Percentiles rank a stretch among this genome's conserved stretches.
Conservation (phyloP, 2,113 vertebrate species). For the Coturnix japonica region DNA sequence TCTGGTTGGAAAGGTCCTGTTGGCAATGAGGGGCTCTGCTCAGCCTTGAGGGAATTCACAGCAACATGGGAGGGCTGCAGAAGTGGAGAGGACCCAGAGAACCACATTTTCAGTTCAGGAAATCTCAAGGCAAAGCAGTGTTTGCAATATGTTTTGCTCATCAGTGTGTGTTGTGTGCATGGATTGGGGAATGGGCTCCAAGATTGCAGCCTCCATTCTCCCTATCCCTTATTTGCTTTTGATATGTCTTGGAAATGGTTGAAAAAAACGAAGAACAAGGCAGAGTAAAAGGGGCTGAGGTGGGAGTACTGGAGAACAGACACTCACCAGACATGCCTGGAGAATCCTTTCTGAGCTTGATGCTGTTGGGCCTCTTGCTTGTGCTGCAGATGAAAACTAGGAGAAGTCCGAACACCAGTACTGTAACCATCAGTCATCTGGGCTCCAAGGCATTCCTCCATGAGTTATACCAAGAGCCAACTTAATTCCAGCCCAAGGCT, state of each 20-base stretch:
- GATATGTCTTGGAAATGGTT: neutral
- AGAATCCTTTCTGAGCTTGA: too few species aligned
- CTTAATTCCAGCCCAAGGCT: neutral
- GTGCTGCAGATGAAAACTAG: neutral
- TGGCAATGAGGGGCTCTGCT: neutral
- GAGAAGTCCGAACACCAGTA: neutral
- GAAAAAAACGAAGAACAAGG: neutral
- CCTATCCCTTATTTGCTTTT: neutral
- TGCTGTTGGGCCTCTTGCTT: neutral
- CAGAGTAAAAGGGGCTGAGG: neutral
- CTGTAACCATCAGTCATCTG: neutral
- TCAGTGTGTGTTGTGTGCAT: neutral
- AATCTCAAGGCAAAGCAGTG: neutral
- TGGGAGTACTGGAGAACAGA: neutral
- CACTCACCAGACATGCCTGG: too few species aligned
- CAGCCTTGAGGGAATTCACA: conserved; percentile 1
- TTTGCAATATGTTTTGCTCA: neutral
- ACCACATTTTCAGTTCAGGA: neutral
- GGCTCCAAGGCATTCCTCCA: neutral
- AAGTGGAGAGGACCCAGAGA: neutral
- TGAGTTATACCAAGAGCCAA: neutral
- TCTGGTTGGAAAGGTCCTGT: conserved; percentile 8
- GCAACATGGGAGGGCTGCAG: neutral
- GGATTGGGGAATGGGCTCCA: neutral
- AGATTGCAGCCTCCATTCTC: neutral